A percentile compares a stretch with the other conserved stretches of the same genome.
Conservation (phyloP, 2,113 vertebrate genomes). For the Ophthalmolycus amberensis region DNA sequence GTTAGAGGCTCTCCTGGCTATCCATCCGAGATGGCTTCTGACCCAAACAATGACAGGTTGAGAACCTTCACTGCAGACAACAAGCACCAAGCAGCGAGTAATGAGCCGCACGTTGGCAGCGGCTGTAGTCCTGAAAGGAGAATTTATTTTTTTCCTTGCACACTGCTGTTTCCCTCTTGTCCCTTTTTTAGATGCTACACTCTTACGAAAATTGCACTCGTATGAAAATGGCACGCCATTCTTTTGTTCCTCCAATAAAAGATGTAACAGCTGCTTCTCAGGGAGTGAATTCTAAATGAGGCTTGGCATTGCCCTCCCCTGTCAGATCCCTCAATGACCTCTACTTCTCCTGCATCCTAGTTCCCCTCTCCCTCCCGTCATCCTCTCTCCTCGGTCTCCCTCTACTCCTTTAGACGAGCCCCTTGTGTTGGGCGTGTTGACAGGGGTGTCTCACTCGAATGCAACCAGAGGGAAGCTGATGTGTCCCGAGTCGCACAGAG, state of each 20-base stretch:
- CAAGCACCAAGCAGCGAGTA: slow-evolving; percentile 39
- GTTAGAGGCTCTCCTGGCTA: slow-evolving; percentile 55
- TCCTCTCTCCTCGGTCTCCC: slow-evolving; percentile 57
- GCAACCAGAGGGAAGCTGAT: slow-evolving; percentile 68
- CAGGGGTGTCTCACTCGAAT: slow-evolving; percentile 72
- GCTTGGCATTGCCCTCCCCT: slow-evolving; percentile 73
- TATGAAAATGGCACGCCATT: slow-evolving; percentile 68
- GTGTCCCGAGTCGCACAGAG: slow-evolving; percentile 53
- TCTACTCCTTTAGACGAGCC: slow-evolving; percentile 58
- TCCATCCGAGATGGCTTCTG: slow-evolving; percentile 64
- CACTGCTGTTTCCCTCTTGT: slow-evolving; percentile 46
- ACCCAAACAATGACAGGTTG: slow-evolving; percentile 66
- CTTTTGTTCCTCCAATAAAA: slow-evolving; percentile 80
- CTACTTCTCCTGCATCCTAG: slow-evolving; percentile 60
- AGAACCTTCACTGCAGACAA: slow-evolving; percentile 41
- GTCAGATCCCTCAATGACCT: slow-evolving; percentile 77
- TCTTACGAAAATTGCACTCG: slow-evolving; percentile 68
- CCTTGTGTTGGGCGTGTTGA: slow-evolving; percentile 72
- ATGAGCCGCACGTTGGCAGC: slow-evolving; percentile 51
- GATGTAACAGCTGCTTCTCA: slow-evolving; percentile 81
- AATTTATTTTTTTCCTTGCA: slow-evolving; percentile 34
- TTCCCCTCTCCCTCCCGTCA: slow-evolving; percentile 55
- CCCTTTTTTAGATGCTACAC: slow-evolving; percentile 55
- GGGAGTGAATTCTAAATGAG: slow-evolving; percentile 81
- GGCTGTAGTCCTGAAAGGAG: slow-evolving; percentile 33